Evolutionary conservation across 2,888 invertebrate species (phyloP), one percentile per base, ranked within the genome.

Genomic region (Gryllus longicercus): DNA sequence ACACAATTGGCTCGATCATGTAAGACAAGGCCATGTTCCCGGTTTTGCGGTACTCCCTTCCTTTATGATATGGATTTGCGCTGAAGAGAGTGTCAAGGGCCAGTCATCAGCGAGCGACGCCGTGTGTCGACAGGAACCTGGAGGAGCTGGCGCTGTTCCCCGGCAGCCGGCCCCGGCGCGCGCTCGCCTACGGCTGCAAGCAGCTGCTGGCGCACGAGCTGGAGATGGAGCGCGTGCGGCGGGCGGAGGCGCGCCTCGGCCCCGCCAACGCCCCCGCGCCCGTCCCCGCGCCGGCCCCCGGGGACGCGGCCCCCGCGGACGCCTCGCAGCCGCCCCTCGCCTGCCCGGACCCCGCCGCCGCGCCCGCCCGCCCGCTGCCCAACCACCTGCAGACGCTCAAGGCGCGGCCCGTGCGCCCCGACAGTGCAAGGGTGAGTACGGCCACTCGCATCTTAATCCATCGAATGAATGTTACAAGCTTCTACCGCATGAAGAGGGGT

Each of bases 121-220:
- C 3, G 74, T 74, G 11, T 76, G 79, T 80, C 80, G 83, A 84
- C 84, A 90, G 90, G 51, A 92, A 95, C 85, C 87, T 96, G 16
- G 93, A 95, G 84, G 91, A 92, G 82, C 84, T 94, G 0, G 91
- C 91, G 0, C 84, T 86, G 81, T 91, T 90, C 84, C 85, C 81
- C 80, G 82, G 82, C 11, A 80, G 80, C 75, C 83, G 83, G 79
- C 81, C 82, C 78, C 85, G 85, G 78, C 85, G 88, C 75, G 86
- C 87, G 75, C 85, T 94, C 63, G 89, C 91, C 0, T 94, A 94
- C 83, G 91, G 93, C 11, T 91, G 93, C 25, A 92, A 94, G 82
- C 96, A 97, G 85, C 88, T 96, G 76, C 91, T 97, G 80, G 91
- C 95, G 0, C 90, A 94, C 78, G 96, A 96, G 88, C 92, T 96